Base-by-base conservation (phyloP, 2,888 invertebrate genomes). In the Monoplex corrugatus region DNA sequence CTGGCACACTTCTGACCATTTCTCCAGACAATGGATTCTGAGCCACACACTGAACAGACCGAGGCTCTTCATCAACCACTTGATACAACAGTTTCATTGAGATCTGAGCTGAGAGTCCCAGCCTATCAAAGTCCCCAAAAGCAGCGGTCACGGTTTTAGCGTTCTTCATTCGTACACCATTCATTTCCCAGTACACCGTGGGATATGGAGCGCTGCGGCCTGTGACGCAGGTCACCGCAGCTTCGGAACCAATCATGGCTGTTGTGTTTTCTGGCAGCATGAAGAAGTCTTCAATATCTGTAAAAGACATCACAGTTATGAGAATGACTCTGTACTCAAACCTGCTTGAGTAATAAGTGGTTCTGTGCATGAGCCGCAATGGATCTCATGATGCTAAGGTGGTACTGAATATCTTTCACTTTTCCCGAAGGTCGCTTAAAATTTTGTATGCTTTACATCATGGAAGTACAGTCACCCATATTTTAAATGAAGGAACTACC, bases 281-380 rank as follows among this genome's bases (percentile, higher is more conserved):
- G 40, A 93, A 86, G 89, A 95, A 95, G 68, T 93, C 92, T 82
- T 93, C 92, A 32, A 94, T 93, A 89, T 93, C 95, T 95, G 92
- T 8, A 92, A 91, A n/a, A n/a, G 13, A n/a, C n/a, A n/a, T n/a
- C n/a, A n/a, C n/a, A n/a, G n/a, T n/a, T n/a, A n/a, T n/a, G n/a
- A n/a, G n/a, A n/a, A n/a, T n/a, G n/a, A n/a, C n/a, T n/a, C n/a
- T n/a, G n/a, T n/a, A n/a, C n/a, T n/a, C n/a, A n/a, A n/a, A n/a
- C n/a, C n/a, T n/a, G n/a, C n/a, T n/a, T n/a, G n/a, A n/a, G n/a
- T n/a, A n/a, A n/a, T n/a, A n/a, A n/a, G n/a, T n/a, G n/a, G n/a
- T n/a, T n/a, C n/a, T n/a, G n/a, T n/a, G n/a, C n/a, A n/a, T n/a
- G n/a, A n/a, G n/a, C n/a, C n/a, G n/a, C n/a, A n/a, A n/a, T n/a